These are phyloP conservation scores for Drosophila atroscutellata DNA, from an alignment of 2,888 invertebrate species.

Conservation along the genomic window DNA sequence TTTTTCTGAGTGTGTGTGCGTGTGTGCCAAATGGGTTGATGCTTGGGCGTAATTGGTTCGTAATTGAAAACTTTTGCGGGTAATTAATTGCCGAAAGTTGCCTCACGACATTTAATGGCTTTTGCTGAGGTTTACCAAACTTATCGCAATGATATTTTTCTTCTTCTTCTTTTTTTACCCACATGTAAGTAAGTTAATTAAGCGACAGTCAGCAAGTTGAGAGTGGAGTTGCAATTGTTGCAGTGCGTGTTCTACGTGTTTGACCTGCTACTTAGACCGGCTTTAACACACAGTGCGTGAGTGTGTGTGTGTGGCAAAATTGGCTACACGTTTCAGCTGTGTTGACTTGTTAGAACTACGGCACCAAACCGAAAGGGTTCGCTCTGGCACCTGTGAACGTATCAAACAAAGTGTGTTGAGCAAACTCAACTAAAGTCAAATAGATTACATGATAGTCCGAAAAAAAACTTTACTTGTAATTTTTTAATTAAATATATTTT, in stretches of 20 bases:
- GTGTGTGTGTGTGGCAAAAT: neutral
- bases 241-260: slow-evolving; percentile 42
- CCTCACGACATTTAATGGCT: slow-evolving; percentile 76
- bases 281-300: slow-evolving; percentile 8
- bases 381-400: slow-evolving; percentile 6
- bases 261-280: slow-evolving; percentile 21
- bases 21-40: slow-evolving; percentile 44
- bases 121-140: slow-evolving; percentile 66
- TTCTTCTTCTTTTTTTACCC: neutral
- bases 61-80: slow-evolving; percentile 79
- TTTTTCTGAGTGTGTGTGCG: slow-evolving; percentile 11
- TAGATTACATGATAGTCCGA: neutral
- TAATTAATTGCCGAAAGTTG: slow-evolving; percentile 77
- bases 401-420: neutral
- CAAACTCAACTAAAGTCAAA: neutral
- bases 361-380: slow-evolving; percentile 1
- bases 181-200: slow-evolving; percentile 67
- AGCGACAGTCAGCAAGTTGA: slow-evolving; percentile 53
- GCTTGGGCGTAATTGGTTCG: slow-evolving; percentile 70
- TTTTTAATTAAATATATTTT: neutral
- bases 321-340: slow-evolving; percentile 18
- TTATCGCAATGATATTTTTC: slow-evolving; percentile 33
- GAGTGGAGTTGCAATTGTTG: slow-evolving; percentile 40
- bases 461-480: neutral
- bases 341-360: slow-evolving; percentile 20